Evolutionary conservation across 1,140 invertebrate species (phyloP).

Genomic region (Cherax quadricarinatus): DNA sequence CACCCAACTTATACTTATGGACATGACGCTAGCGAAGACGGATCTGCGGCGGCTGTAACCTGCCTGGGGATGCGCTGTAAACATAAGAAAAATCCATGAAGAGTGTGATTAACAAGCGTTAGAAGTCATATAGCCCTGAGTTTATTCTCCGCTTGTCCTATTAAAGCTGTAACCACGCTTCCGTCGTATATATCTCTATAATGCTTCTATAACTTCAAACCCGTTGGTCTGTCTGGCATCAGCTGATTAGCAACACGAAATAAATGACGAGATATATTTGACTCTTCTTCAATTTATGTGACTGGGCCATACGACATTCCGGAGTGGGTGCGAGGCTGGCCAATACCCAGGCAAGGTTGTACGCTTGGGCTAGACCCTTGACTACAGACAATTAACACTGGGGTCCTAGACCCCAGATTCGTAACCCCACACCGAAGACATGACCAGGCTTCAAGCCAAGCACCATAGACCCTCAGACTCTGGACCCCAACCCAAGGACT

Average conservation of each 20-base stretch:
- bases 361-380: not conserved
- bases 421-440: not conserved
- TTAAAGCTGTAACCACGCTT: conserved; percentile 14
- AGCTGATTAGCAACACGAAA: conserved; percentile 38
- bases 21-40: not conserved
- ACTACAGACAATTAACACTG: not conserved
- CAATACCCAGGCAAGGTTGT: too few species aligned
- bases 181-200: conserved; percentile 46
- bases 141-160: conserved; percentile 14
- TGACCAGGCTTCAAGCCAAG: not conserved
- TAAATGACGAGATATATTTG: conserved; percentile 52
- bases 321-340: not conserved
- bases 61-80: not conserved
- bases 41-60: not conserved
- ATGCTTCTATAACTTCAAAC: conserved; percentile 56
- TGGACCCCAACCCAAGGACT: not conserved
- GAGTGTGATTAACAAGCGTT: conserved; percentile 20
- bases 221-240: conserved; percentile 6
- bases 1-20: not conserved
- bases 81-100: not conserved
- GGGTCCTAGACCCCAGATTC: too few species aligned
- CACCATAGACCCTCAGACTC: not conserved
- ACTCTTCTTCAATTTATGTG: conserved; percentile 29
- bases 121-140: conserved; percentile 24
- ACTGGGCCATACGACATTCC: conserved; percentile 4